Base-by-base conservation (phyloP, 2,888 invertebrate genomes). In the Palloptera scutellata region DNA sequence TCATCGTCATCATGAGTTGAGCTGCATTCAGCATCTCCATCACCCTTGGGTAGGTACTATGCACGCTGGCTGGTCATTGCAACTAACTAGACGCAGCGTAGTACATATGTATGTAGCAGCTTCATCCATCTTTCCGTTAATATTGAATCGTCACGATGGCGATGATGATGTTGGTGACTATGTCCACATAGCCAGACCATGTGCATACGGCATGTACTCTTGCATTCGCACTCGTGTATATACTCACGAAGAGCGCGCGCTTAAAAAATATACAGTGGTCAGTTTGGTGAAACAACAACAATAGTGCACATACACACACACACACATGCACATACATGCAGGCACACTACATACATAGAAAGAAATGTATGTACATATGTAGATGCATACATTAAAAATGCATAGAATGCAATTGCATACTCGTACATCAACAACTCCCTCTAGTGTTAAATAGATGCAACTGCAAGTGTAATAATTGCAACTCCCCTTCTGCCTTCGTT, bases 181-280 rank as follows among this genome's bases (percentile, higher is more conserved):
- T 70, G 63, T 53, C 62, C 64, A 43, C 62, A 51, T 53, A 55
- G 62, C 54, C 41, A 48, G 48, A 67, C 53, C 63, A 64, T 51
- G 64, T 66, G 68, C 54, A 69, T 65, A 71, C 48, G 66, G 61
- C 66, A 59, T 57, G 53, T 64, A 65, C 70, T 64, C 69, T 64
- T 68, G 63, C 67, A 59, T 54, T 45, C 48, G 41, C 10, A 53
- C 40, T 40, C 13, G 1, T 13, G 43, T 20, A 64, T 67, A 70
- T 54, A 59, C 62, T 67, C 63, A 58, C 12, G 30, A 15, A 52
- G 19, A 41, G 30, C 30, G 30, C 30, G 30, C 30, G 30, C 30
- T 2, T 4, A 30, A 30, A 30, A 30, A 30, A 30, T 30, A 4
- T 30, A 30, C 30, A 30, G 6, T 30, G 30, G 30, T 30, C 30